phyloP scores from a whole-genome alignment of 35 echinoderm and acorn worm species.

The Ophioderma brevispina region DNA sequence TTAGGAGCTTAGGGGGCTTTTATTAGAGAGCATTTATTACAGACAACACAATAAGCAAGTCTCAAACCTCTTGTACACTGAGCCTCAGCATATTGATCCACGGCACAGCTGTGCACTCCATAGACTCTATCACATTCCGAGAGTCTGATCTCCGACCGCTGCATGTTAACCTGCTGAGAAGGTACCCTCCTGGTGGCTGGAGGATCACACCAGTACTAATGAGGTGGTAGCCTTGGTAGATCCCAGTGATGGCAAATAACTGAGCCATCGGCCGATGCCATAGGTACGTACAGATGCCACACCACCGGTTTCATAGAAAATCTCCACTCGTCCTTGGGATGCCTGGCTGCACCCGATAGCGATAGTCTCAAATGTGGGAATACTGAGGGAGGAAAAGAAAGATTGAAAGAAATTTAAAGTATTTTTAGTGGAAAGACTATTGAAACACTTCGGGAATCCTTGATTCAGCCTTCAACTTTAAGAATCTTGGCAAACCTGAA shows the following conservation, averaged over 20 bases:
- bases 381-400: background rate
- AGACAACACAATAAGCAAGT: too few species aligned
- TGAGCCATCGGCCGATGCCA: background rate
- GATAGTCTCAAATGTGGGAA: background rate
- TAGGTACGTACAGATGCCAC: background rate
- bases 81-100: background rate
- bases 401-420: background rate
- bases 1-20: too few species aligned
- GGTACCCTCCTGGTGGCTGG: background rate
- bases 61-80: background rate
- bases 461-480: too few species aligned
- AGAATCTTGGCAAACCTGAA: too few species aligned
- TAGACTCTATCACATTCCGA: constrained; percentile 3
- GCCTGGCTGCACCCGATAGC: background rate
- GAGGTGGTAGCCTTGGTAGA: background rate
- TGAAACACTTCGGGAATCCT: too few species aligned
- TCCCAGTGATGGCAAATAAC: background rate
- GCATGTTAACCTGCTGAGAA: background rate
- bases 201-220: background rate
- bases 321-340: background rate
- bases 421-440: too few species aligned
- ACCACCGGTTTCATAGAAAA: background rate
- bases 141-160: background rate
- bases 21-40: too few species aligned
- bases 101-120: background rate